phyloP scores from a whole-genome alignment of 2,888 invertebrate species.

The Tipula helvola region DNA sequence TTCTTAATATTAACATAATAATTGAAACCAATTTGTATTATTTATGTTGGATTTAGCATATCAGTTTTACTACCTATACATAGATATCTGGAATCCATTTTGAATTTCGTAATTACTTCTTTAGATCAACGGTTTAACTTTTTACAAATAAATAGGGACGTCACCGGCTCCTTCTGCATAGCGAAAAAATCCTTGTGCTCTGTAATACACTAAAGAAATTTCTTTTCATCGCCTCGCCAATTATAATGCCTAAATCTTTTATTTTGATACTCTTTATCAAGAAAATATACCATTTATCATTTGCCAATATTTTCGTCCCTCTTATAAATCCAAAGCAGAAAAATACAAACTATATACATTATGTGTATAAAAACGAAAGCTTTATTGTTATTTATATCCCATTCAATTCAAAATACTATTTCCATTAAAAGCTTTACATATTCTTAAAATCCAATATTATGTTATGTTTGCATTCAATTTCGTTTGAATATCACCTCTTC shows the following conservation, averaged over 20 bases:
- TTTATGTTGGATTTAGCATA: too few relatives aligned
- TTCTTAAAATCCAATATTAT: background rate
- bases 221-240: too few relatives aligned
- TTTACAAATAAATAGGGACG: too few relatives aligned
- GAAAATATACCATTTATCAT: background rate
- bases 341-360: background rate
- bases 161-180: too few relatives aligned
- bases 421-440: slow-evolving; percentile 4
- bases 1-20: background rate
- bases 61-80: too few relatives aligned
- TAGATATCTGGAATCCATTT: too few relatives aligned
- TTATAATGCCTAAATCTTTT: too few relatives aligned
- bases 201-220: too few relatives aligned
- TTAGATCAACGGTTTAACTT: too few relatives aligned
- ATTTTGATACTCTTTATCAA: too few relatives aligned
- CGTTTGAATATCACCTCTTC: slow-evolving; percentile 4
- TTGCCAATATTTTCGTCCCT: background rate
- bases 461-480: background rate
- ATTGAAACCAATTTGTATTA: background rate
- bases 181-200: too few relatives aligned
- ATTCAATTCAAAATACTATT: background rate
- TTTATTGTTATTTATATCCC: background rate
- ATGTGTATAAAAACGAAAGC: background rate
- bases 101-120: too few relatives aligned
- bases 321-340: background rate